Evolutionary conservation across 2,113 vertebrate species (phyloP).

Genomic region (Columba livia): DNA sequence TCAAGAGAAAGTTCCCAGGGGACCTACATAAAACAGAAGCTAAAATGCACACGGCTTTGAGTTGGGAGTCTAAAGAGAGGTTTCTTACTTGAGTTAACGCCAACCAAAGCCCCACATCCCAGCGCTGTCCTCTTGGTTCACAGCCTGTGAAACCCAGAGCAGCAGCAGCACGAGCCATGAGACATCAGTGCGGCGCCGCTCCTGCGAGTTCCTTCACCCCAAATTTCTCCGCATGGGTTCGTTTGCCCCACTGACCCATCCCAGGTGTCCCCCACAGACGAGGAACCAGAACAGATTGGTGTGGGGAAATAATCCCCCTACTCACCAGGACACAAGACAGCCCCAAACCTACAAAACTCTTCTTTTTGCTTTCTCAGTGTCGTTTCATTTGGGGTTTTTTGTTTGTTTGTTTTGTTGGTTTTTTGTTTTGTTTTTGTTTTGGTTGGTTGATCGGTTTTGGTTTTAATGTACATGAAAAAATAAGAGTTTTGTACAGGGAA

Average conservation of each 20-base stretch:
- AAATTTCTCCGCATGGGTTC: background rate
- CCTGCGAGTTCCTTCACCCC: background rate
- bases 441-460: background rate
- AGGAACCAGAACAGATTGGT: background rate
- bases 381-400: too few species aligned
- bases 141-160: background rate
- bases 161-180: background rate
- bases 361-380: too few species aligned
- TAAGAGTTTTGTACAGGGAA: background rate
- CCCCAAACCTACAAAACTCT: background rate
- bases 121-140: background rate
- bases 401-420: too few species aligned
- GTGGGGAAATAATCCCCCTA: background rate
- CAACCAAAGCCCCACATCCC: background rate
- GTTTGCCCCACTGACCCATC: rapidly evolving
- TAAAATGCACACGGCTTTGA: background rate
- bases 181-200: rapidly evolving
- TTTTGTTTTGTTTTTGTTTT: too few species aligned
- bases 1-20: background rate
- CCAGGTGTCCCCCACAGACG: background rate
- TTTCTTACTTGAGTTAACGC: background rate
- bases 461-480: background rate
- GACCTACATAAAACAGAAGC: background rate
- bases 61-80: background rate
- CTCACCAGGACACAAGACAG: background rate